These are phyloP conservation scores for Phalacrocorax brasilianus DNA, from an alignment of 2,113 vertebrate genomes.

Conservation along the genomic window DNA sequence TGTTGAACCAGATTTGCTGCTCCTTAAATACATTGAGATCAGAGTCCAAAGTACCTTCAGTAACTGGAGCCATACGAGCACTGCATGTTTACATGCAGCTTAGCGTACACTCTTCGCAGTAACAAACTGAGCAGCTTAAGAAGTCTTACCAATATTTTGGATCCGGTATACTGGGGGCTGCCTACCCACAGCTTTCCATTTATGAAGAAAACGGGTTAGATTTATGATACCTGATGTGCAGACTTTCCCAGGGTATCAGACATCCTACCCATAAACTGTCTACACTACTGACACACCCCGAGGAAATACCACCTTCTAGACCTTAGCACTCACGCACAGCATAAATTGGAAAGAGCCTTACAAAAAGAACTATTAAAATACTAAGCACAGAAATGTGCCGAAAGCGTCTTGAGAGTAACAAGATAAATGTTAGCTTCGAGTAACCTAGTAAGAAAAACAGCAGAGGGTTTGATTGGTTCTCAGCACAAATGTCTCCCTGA, in stretches of 20 bases:
- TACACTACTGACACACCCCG: background rate
- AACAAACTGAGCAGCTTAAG: background rate
- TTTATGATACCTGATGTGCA: background rate
- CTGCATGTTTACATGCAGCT: background rate
- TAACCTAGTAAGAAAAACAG: background rate
- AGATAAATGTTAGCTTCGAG: background rate
- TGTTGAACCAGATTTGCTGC: background rate
- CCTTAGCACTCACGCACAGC: background rate
- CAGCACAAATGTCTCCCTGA: background rate
- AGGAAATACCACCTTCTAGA: background rate
- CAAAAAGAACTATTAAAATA: background rate
- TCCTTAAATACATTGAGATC: background rate
- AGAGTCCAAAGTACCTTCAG: background rate
- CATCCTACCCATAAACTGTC: background rate
- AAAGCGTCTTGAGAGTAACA: background rate
- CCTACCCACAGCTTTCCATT: background rate
- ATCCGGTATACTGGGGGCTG: background rate
- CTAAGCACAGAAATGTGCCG: background rate
- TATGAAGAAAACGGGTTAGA: background rate
- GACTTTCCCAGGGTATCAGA: background rate
- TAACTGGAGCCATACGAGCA: background rate
- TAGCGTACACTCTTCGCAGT: rapidly evolving
- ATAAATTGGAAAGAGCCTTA: background rate
- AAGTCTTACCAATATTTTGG: background rate
- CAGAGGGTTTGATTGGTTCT: background rate